A percentile compares a stretch with the other conserved stretches of the same genome.
Conservation (phyloP, 2,113 vertebrate species). For the Megaleporinus macrocephalus region DNA sequence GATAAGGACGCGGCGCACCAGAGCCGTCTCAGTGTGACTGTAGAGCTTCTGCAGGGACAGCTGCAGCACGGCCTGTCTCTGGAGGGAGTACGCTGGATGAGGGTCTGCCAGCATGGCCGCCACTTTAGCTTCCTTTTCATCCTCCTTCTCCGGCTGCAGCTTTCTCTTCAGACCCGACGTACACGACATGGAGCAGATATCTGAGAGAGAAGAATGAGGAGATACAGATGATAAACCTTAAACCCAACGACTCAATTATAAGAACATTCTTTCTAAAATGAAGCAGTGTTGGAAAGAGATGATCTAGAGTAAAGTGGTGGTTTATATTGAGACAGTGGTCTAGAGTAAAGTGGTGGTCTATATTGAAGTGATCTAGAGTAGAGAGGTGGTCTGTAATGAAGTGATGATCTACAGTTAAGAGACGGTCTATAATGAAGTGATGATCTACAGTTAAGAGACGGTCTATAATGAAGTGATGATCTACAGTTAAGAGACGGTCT, state of each 20-base stretch:
- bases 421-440: no score
- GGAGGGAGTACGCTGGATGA: conserved; percentile 83
- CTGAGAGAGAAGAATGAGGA: conserved; percentile 65
- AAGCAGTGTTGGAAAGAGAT: neutral
- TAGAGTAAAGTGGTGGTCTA: no score
- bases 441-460: no score
- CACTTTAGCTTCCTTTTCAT: conserved; percentile 74
- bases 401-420: no score
- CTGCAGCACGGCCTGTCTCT: conserved; percentile 93
- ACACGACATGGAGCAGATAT: conserved; percentile 85
- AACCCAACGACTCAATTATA: no score
- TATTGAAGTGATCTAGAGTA: no score
- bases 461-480: no score
- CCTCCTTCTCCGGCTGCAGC: conserved; percentile 88
- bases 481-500: no score
- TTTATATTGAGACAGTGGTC: no score
- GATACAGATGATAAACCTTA: neutral
- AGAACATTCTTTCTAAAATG: neutral
- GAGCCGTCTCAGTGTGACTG: conserved; percentile 80
- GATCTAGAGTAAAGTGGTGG: no score
- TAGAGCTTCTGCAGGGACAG: conserved; percentile 94
- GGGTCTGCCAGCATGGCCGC: conserved; percentile 76
- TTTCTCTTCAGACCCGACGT: conserved; percentile 89
- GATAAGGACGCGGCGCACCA: conserved; percentile 89
- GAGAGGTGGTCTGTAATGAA: no score